These are phyloP conservation scores for Nymphalis urticae DNA, from an alignment of 2,888 invertebrate genomes.

Conservation along the genomic window DNA sequence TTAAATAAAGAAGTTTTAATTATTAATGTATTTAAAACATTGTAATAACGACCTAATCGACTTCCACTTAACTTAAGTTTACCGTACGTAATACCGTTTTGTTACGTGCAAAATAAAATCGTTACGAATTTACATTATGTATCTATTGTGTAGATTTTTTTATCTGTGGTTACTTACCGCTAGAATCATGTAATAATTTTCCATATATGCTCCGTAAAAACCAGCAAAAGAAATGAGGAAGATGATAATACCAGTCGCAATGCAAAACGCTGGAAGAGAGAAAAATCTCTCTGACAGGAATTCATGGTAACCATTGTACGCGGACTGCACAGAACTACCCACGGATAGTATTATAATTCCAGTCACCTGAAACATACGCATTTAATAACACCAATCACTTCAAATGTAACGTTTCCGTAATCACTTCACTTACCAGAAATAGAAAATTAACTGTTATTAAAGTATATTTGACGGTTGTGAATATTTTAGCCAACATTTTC, in stretches of 20 bases:
- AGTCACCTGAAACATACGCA: constrained; percentile 84
- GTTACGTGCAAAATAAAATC: no score
- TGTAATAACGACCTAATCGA: no score
- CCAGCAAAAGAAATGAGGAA: constrained; percentile 92
- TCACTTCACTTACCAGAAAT: constrained; percentile 67
- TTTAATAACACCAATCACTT: constrained; percentile 5
- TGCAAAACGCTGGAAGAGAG: constrained; percentile 87
- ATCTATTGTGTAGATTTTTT: neutral
- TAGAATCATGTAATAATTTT: constrained; percentile 91
- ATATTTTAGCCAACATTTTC: constrained; percentile 74
- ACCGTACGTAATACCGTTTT: no score
- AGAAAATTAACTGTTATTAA: constrained; percentile 69
- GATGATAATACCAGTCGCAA: constrained; percentile 86
- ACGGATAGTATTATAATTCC: constrained; percentile 89
- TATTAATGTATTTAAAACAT: neutral
- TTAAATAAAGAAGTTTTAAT: neutral
- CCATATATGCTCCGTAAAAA: constrained; percentile 93
- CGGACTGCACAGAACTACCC: constrained; percentile 85
- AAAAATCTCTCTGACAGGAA: constrained; percentile 86
- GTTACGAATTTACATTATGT: no score
- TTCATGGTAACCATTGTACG: constrained; percentile 84
- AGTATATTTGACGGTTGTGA: constrained; percentile 72
- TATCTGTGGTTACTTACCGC: constrained; percentile 79
- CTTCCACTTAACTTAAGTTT: no score
- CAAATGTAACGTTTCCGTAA: neutral